Evolutionary conservation across 2,888 invertebrate genomes (phyloP), one percentile per base, ranked within the genome.

Genomic region (Caenorhabditis panamensis): DNA sequence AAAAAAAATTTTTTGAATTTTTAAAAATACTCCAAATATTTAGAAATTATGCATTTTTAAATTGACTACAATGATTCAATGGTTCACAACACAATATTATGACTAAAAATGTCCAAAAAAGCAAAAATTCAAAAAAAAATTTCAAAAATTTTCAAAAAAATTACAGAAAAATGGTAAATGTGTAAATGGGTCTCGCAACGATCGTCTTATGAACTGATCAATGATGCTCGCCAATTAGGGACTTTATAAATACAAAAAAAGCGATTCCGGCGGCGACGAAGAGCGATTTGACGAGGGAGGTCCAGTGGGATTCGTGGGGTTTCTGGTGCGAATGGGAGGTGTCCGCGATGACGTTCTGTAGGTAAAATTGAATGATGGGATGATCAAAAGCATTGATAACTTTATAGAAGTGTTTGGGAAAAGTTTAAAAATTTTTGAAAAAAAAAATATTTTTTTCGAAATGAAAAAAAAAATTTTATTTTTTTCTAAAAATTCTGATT

Each of bases 191-290:
- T n/a, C n/a, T n/a, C n/a, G n/a, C n/a, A n/a, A n/a, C n/a, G n/a
- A n/a, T n/a, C n/a, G n/a, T n/a, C n/a, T 11, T 36, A 36, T 36
- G 36, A 24, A 28, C 9, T 18, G 31, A 20, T 61, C 36, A 79
- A 31, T 79, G 64, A 54, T 79, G 79, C 4, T 58, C 59, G 18
- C 79, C 79, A 59, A 79, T 79, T 13, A 72, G 22, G 0, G 62
- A 67, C 28, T 81, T 81, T 24, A 81, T 67, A 26, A 81, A n/a
- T 36, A 81, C 81, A 36, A 81, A 81, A n/a, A 77, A 13, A 18
- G 36, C 72, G 37, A 81, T 77, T 61, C 81, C 81, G 53, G 49
- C 61, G 9, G 78, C 79, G 18, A 84, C 83, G 22, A 84, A 78
- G 1, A 83, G 11, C 28, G 84, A 77, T 76, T 84, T 84, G 2